Conservation (phyloP, 2,888 invertebrate species). For the Lasioglossum vierecki region DNA sequence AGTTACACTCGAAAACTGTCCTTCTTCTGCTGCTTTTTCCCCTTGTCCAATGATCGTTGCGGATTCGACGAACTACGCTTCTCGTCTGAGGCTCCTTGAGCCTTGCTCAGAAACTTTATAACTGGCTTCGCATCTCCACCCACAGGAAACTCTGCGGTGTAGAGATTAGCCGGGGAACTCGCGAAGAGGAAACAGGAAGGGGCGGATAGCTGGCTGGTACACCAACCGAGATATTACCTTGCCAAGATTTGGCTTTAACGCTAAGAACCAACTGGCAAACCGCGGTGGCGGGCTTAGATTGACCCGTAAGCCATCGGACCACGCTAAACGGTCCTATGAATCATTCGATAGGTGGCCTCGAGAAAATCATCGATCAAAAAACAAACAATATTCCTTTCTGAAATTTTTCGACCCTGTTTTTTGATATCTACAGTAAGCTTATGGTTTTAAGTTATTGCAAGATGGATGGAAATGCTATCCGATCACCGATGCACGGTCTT, state of each 20-base stretch:
- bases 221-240: constrained; percentile 72
- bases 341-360: not conserved
- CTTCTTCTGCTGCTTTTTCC: not conserved
- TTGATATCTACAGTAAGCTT: not conserved
- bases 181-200: constrained; percentile 80
- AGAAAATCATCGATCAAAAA: not conserved
- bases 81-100: constrained; percentile 58
- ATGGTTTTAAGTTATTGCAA: constrained; percentile 48
- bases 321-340: not conserved
- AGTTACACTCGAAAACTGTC: not conserved
- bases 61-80: not conserved
- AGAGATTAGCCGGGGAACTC: constrained; percentile 71
- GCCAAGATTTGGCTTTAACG: constrained; percentile 53
- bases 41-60: not conserved
- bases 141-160: constrained; percentile 78
- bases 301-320: not conserved
- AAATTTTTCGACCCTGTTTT: not conserved
- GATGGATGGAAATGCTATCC: not conserved
- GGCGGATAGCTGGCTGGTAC: constrained; percentile 77
- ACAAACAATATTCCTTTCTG: not conserved
- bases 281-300: not conserved
- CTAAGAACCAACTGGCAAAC: not conserved
- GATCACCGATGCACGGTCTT: constrained; percentile 57
- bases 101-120: constrained; percentile 72
- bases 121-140: constrained; percentile 62